Conservation (phyloP, 2,797 vertebrate species). For the Anniella stebbinsi region DNA sequence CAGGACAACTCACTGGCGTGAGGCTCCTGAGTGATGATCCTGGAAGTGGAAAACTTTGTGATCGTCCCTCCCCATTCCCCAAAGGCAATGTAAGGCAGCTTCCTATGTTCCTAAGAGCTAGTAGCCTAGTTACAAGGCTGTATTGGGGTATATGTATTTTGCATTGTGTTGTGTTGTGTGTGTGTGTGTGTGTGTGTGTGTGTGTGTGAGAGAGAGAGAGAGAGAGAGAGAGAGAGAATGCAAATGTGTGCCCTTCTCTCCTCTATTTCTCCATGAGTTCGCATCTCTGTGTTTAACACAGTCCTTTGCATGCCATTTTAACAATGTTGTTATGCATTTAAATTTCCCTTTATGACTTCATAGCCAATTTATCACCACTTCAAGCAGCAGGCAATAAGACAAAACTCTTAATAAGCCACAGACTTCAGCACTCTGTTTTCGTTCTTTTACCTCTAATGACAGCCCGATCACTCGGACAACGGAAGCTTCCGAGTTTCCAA, state of each 20-base stretch:
- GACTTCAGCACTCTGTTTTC: constrained; percentile 68
- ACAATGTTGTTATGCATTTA: constrained; percentile 66
- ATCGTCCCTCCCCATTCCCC: no score
- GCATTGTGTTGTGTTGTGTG: no score
- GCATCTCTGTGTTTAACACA: neutral
- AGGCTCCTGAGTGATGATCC: no score
- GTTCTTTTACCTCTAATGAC: constrained; percentile 59
- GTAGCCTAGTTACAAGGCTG: neutral
- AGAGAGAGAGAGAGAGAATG: no score
- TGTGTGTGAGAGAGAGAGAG: no score
- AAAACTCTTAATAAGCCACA: constrained; percentile 60
- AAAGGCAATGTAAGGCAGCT: no score
- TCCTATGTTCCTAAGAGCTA: no score
- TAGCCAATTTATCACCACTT: constrained; percentile 57
- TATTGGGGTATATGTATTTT: neutral
- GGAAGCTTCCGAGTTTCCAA: constrained; percentile 62
- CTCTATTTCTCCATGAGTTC: neutral
- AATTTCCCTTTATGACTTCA: constrained; percentile 74
- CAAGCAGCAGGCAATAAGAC: constrained; percentile 56
- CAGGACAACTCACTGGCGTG: no score
- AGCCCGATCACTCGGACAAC: constrained; percentile 64
- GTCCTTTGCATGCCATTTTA: constrained; percentile 41
- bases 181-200: no score
- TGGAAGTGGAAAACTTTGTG: no score
- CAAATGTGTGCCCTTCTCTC: neutral